A percentile compares a stretch with the other conserved stretches of the same genome.
Evolutionary conservation across 1,140 invertebrate species (phyloP).

Genomic region (Drosophila kikkawai): DNA sequence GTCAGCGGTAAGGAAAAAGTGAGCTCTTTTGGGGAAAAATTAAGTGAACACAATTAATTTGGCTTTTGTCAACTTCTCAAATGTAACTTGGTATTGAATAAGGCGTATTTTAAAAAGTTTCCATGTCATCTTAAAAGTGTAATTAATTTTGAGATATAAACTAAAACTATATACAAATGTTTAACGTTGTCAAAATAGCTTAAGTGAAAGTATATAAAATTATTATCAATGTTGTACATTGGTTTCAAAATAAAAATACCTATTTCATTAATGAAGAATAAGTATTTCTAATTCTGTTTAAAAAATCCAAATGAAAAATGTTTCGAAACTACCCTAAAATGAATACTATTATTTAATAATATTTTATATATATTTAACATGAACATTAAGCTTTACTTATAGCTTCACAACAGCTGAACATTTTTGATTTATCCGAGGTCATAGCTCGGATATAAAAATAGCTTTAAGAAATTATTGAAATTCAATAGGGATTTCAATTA

Average conservation of each 20-base stretch:
- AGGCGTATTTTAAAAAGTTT: background rate
- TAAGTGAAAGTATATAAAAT: background rate
- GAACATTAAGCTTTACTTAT: background rate
- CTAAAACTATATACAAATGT: background rate
- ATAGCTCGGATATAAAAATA: background rate
- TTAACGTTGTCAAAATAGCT: background rate
- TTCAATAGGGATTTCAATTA: slow-evolving; percentile 12
- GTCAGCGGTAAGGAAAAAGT: slow-evolving; percentile 22
- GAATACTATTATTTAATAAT: background rate
- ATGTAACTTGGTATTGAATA: background rate
- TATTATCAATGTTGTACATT: background rate
- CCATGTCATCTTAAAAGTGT: background rate
- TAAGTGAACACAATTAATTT: slow-evolving; percentile 12
- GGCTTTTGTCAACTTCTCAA: background rate
- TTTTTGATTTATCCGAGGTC: background rate
- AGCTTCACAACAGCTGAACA: background rate
- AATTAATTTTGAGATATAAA: background rate
- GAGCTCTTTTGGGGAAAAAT: background rate
- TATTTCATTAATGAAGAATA: too few species aligned
- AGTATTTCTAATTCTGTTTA: too few species aligned
- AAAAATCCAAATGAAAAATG: background rate
- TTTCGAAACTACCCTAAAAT: background rate
- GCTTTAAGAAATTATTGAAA: background rate
- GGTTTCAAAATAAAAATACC: too few species aligned
- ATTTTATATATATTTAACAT: background rate